Conservation (phyloP, 2,888 invertebrate genomes). For the Leucophenga montana region DNA sequence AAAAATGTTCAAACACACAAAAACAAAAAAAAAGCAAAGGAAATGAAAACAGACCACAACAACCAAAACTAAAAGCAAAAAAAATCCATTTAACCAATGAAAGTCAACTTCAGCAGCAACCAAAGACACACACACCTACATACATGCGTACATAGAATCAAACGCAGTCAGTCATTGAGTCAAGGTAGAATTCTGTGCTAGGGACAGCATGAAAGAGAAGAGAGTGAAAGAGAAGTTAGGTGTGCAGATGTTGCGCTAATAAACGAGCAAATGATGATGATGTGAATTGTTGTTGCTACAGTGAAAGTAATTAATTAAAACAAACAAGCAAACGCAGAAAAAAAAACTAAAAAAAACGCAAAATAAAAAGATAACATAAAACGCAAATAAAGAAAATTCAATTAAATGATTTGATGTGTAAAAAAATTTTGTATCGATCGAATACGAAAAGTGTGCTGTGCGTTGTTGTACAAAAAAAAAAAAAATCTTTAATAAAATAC, state of each 20-base stretch:
- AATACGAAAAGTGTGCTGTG: conserved; percentile 13
- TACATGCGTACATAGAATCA: background rate
- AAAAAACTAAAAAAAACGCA: conserved; percentile 8
- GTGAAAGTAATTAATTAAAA: conserved; percentile 21
- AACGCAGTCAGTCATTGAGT: background rate
- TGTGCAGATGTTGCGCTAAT: background rate
- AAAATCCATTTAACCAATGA: background rate
- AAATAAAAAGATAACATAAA: background rate
- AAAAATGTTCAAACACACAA: background rate
- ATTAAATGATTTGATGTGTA: background rate
- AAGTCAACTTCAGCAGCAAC: too few species aligned
- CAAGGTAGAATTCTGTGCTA: background rate
- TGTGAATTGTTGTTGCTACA: conserved; percentile 4
- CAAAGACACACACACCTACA: too few species aligned
- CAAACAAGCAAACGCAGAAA: conserved; percentile 5
- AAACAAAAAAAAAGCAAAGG: background rate
- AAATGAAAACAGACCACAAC: background rate
- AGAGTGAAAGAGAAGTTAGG: conserved; percentile 23
- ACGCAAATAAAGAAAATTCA: background rate
- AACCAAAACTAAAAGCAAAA: background rate
- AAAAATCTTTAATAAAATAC: background rate
- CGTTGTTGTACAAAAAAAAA: background rate
- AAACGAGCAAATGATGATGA: background rate
- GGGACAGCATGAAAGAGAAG: conserved; percentile 29
- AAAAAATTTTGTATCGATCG: background rate